Percentiles rank a stretch among this genome's conserved stretches.
Evolutionary conservation across 2,797 vertebrate species (phyloP).

Genomic region (Cheirogaleus major): DNA sequence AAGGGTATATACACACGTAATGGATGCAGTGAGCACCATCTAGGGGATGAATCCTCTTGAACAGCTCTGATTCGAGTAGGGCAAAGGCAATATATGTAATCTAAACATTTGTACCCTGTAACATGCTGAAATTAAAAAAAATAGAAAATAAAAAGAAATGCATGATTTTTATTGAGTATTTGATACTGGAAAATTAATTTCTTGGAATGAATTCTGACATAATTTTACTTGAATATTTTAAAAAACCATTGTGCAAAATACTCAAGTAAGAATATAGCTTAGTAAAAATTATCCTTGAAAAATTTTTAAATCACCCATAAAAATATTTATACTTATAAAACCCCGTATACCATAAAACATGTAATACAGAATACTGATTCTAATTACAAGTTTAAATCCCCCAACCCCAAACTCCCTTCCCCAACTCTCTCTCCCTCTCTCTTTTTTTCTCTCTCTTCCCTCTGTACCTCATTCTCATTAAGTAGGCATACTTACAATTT

Average conservation of each 20-base stretch:
- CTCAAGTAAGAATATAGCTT: not conserved
- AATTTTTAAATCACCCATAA: not conserved
- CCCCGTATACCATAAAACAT: not conserved
- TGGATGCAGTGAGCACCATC: too few relatives aligned
- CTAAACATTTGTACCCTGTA: too few relatives aligned
- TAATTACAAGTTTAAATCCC: not conserved
- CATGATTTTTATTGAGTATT: not conserved
- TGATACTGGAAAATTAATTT: not conserved
- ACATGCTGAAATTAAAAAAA: too few relatives aligned
- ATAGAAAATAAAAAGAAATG: not conserved
- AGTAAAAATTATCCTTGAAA: not conserved
- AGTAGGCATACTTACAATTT: not conserved
- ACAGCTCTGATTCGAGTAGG: too few relatives aligned
- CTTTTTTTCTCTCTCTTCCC: not conserved
- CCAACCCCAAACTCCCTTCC: not conserved
- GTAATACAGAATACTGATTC: not conserved
- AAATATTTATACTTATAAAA: not conserved
- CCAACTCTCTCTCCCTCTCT: rapidly evolving
- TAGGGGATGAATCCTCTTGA: too few relatives aligned
- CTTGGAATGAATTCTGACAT: not conserved
- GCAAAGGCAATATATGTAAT: too few relatives aligned
- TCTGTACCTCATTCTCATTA: not conserved
- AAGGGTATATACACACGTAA: too few relatives aligned
- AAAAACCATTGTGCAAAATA: not conserved
- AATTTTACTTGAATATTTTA: not conserved